A percentile compares a stretch with the other conserved stretches of the same genome.
Conservation (phyloP, 2,888 invertebrate genomes). For the Ceraclea dissimilis region DNA sequence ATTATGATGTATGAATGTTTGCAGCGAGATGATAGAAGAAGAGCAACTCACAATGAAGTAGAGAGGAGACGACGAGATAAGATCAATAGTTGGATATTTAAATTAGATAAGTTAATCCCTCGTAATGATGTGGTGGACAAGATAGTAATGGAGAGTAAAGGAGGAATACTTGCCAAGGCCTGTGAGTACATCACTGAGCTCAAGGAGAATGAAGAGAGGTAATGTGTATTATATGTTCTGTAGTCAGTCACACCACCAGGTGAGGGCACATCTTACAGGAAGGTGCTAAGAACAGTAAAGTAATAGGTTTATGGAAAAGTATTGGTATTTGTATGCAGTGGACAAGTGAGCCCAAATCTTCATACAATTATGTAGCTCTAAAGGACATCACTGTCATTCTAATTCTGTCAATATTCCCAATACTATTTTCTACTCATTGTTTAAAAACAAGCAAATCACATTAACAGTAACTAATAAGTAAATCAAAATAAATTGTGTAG, state of each 20-base stretch:
- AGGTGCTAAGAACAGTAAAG: not conserved
- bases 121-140: slow-evolving; percentile 58
- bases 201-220: slow-evolving; percentile 67
- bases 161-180: slow-evolving; percentile 90
- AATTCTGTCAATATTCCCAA: too few relatives aligned
- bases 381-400: too few relatives aligned
- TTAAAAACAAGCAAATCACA: too few relatives aligned
- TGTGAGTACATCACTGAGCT: slow-evolving; percentile 90
- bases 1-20: slow-evolving; percentile 15
- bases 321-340: too few relatives aligned
- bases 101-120: slow-evolving; percentile 84
- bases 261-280: not conserved
- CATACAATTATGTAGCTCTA: too few relatives aligned
- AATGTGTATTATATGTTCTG: slow-evolving; percentile 2
- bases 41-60: slow-evolving; percentile 94
- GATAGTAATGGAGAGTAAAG: slow-evolving; percentile 71
- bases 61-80: slow-evolving; percentile 89
- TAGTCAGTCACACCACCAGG: not conserved
- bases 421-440: too few relatives aligned
- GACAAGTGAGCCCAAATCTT: too few relatives aligned
- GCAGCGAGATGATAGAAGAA: slow-evolving; percentile 77
- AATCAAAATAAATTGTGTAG: too few relatives aligned
- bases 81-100: slow-evolving; percentile 95
- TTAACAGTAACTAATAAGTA: too few relatives aligned
- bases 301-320: too few relatives aligned